These are phyloP conservation scores for Sialia sialis DNA, from an alignment of 2,113 vertebrate genomes.

Conservation along the genomic window DNA sequence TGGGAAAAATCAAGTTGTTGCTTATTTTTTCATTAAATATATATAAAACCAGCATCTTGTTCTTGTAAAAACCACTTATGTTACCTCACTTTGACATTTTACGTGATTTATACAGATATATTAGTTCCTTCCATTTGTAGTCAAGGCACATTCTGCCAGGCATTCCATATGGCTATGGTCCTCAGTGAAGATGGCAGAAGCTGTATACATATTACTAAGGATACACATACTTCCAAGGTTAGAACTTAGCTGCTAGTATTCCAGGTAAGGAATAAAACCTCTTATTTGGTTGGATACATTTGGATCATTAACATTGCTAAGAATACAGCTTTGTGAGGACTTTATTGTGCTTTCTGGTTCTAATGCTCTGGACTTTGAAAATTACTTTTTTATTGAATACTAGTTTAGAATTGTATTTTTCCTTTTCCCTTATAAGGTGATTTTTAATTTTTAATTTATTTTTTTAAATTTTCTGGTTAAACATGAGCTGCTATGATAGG, in stretches of 20 bases:
- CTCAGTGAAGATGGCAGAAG: not conserved
- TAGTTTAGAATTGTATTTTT: not conserved
- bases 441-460: not conserved
- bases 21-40: not conserved
- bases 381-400: not conserved
- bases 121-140: not conserved
- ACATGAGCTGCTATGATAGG: not conserved
- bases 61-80: not conserved
- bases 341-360: not conserved
- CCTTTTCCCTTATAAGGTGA: not conserved
- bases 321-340: not conserved
- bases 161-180: not conserved
- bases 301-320: not conserved
- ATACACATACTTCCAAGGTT: not conserved
- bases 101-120: not conserved
- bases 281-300: not conserved
- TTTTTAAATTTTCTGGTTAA: not conserved
- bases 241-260: not conserved
- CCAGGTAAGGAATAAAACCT: not conserved
- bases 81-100: not conserved
- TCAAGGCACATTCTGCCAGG: not conserved
- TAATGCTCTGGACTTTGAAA: not conserved
- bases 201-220: not conserved
- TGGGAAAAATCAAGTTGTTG: not conserved
- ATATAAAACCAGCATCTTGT: not conserved